Percentiles rank a stretch among this genome's conserved stretches.
These are phyloP conservation scores for Monomorium pharaonis DNA, from an alignment of 1,140 invertebrate species.

Conservation along the genomic window DNA sequence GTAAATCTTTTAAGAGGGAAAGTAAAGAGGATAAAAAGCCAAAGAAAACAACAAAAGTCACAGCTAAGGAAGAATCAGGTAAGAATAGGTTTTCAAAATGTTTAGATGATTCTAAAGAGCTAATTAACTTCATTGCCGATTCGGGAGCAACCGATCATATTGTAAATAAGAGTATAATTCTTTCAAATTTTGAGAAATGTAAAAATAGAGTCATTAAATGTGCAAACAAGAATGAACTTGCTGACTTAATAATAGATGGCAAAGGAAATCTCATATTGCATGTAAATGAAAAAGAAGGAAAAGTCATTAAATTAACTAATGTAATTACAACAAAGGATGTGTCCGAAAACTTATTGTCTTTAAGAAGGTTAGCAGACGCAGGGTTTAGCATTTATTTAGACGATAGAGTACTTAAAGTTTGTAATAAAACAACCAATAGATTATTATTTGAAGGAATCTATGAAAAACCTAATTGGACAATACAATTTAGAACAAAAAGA, in stretches of 20 bases:
- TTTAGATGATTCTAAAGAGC: too few species aligned
- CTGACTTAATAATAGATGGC: neutral
- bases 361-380: neutral
- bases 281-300: neutral
- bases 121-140: too few species aligned
- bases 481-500: neutral
- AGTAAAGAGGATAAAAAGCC: too few species aligned
- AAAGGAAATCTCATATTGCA: neutral
- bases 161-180: neutral
- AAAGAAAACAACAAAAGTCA: too few species aligned
- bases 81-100: too few species aligned
- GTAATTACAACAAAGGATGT: neutral
- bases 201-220: too few species aligned
- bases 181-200: too few species aligned
- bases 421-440: neutral
- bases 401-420: neutral
- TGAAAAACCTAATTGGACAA: neutral
- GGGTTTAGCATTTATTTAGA: neutral
- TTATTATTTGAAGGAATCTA: neutral
- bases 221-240: too few species aligned
- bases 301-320: neutral
- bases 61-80: too few species aligned
- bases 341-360: neutral
- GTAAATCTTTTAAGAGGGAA: too few species aligned
- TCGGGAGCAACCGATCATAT: neutral